Evolutionary conservation across 2,113 vertebrate genomes (phyloP).

Genomic region (Hippocampus comes): DNA sequence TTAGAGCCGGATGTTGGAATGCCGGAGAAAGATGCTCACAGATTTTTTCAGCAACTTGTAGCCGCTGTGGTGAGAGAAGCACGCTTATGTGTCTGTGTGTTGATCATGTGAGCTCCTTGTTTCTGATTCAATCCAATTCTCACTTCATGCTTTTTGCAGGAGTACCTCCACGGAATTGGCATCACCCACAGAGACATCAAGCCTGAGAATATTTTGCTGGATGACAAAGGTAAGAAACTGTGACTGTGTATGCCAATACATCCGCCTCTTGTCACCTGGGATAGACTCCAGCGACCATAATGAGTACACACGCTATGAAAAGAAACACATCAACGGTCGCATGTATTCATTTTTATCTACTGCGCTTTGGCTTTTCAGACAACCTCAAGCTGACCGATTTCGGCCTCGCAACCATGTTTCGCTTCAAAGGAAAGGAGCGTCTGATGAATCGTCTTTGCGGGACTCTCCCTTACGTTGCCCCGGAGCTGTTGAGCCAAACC

Average conservation of each 20-base stretch:
- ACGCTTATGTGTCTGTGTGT: background rate
- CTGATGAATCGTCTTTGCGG: conserved; percentile 84
- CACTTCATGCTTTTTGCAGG: conserved; percentile 62
- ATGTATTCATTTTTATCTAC: background rate
- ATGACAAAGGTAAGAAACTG: conserved; percentile 81
- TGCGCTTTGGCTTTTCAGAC: conserved; percentile 68
- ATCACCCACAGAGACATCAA: conserved; percentile 97
- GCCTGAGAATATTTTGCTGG: conserved; percentile 92
- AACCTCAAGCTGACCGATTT: conserved; percentile 96
- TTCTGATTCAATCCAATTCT: background rate
- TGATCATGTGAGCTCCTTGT: background rate
- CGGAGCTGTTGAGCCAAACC: conserved; percentile 81
- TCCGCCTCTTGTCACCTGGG: no score
- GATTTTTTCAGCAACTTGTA: conserved; percentile 90
- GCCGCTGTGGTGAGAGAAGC: conserved; percentile 85
- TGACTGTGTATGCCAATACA: background rate
- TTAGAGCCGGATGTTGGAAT: conserved; percentile 93
- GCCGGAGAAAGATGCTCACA: conserved; percentile 88
- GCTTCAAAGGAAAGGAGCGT: conserved; percentile 84
- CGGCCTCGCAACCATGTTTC: conserved; percentile 91
- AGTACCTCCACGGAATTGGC: conserved; percentile 87
- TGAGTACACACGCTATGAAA: no score
- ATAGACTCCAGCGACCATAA: no score
- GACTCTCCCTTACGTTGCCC: conserved; percentile 93
- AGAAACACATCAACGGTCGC: background rate